phyloP scores from a whole-genome alignment of 2,113 vertebrate species.

The rabbit (Oryctolagus cuniculus) region mOryCun1.1 NC_091434.1:104986501-104987000 shows the following conservation, averaged over 20 bases:
- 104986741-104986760: not conserved
- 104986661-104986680: not conserved
- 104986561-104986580: not conserved
- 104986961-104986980: not conserved
- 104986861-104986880: not conserved
- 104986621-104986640: not conserved
- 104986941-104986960: not conserved
- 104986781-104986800: not conserved
- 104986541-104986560: no score
- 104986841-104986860: not conserved
- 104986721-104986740: not conserved
- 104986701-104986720: not conserved
- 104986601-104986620: conserved; percentile 17
- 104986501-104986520: no score
- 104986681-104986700: not conserved
- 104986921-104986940: not conserved
- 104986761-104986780: not conserved
- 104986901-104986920: not conserved
- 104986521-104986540: no score
- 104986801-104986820: not conserved
- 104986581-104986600: conserved; percentile 3
- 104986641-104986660: conserved; percentile 35
- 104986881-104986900: not conserved
- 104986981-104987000: not conserved
- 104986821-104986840: not conserved